Conservation (phyloP, 2,113 vertebrate genomes). For the Lepus europaeus region DNA sequence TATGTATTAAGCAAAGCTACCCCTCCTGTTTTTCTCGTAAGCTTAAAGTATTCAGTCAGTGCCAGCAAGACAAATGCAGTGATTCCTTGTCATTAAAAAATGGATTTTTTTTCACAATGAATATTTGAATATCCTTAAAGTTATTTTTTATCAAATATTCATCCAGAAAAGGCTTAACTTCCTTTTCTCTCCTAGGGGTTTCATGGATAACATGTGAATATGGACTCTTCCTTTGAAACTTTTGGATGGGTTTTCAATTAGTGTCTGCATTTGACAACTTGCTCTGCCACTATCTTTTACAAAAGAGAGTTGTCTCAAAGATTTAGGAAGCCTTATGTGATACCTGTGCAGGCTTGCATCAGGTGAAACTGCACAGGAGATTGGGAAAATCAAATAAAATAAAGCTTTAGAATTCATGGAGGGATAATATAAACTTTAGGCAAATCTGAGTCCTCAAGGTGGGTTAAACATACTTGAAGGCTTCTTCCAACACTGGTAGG, state of each 20-base stretch:
- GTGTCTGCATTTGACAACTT: not conserved
- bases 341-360: not conserved
- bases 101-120: conserved; percentile 82
- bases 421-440: not conserved
- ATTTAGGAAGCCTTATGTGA: not conserved
- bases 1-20: conserved; percentile 13
- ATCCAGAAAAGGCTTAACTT: conserved; percentile 71
- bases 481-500: not conserved
- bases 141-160: conserved; percentile 83
- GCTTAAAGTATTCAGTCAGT: conserved; percentile 83
- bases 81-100: conserved; percentile 84
- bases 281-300: not conserved
- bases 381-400: not conserved
- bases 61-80: conserved; percentile 81
- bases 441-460: not conserved
- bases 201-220: conserved; percentile 52
- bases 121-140: conserved; percentile 83
- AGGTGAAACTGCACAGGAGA: not conserved
- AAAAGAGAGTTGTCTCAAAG: not conserved
- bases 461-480: not conserved
- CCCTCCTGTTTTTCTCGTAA: conserved; percentile 73
- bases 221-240: conserved; percentile 51
- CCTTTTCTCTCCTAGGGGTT: conserved; percentile 51
- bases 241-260: not conserved
- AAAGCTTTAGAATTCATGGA: not conserved